Evolutionary conservation across 1,140 invertebrate species (phyloP).

Genomic region (Macrotrachela quadricornifera): DNA sequence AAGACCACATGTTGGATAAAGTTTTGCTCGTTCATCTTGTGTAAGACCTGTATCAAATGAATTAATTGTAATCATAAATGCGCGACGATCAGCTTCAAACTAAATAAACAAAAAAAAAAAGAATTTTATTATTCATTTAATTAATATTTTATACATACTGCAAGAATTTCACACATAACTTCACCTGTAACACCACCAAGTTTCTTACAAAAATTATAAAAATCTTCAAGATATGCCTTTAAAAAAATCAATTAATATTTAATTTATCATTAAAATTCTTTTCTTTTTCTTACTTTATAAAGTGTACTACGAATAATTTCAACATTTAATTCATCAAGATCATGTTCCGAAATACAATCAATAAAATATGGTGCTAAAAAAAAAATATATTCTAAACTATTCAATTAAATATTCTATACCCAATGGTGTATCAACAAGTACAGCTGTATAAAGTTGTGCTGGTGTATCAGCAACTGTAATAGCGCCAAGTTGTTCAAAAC

Average conservation of each 20-base stretch:
- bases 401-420: slow-evolving; percentile 33
- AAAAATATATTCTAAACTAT: slow-evolving; percentile 11
- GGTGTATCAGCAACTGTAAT: slow-evolving; percentile 98
- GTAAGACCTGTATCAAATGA: slow-evolving; percentile 96
- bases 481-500: slow-evolving; percentile 99
- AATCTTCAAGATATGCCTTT: slow-evolving; percentile 84
- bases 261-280: not conserved
- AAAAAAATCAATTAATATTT: slow-evolving; percentile 8
- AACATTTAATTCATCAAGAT: slow-evolving; percentile 99
- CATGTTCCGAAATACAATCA: slow-evolving; percentile 97
- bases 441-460: slow-evolving; percentile 94
- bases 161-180: slow-evolving; percentile 96
- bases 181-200: slow-evolving; percentile 93
- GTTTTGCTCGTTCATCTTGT: slow-evolving; percentile 88
- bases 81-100: slow-evolving; percentile 97
- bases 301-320: slow-evolving; percentile 98
- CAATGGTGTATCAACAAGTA: slow-evolving; percentile 93
- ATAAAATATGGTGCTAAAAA: slow-evolving; percentile 90
- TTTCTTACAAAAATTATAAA: slow-evolving; percentile 84
- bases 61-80: slow-evolving; percentile 99
- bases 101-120: slow-evolving; percentile 32
- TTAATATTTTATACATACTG: slow-evolving; percentile 43
- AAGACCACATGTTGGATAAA: slow-evolving; percentile 90
- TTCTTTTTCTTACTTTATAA: slow-evolving; percentile 46
- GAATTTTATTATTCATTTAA: slow-evolving; percentile 11